Evolutionary conservation across 2,888 invertebrate genomes (phyloP), one percentile per base, ranked within the genome.

Genomic region (Hoplodrina ambigua): DNA sequence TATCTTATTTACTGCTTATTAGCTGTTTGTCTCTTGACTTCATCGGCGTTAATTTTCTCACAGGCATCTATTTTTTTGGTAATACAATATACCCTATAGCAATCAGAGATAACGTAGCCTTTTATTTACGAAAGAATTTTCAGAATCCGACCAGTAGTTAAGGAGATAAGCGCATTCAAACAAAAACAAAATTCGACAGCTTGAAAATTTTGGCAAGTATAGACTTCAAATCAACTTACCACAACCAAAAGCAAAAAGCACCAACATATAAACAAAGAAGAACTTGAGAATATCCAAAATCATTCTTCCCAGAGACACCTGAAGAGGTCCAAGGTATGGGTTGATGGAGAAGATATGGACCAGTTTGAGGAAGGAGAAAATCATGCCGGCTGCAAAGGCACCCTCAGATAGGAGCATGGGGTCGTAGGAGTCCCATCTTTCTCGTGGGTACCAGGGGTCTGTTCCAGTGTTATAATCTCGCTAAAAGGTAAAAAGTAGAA

Each of bases 271-370:
- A 86, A 99, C 98, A 91, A 99, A 98, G 96, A 99, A 99, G 95
- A 99, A 99, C 93, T 99, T 99, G 80, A 99, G 97, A 80, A 99
- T 99, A 90, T 99, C 99, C 87, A 98, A 97, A 66, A 98, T 98
- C 99, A 98, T 98, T 87, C 98, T 96, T 63, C 99, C 99, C 19
- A 99, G 95, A 1, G 99, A 99, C 65, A 99, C 99, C 94, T 99
- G 99, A 58, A 96, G 95, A 0, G 99, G 99, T 75, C 99, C 99
- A 84, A 99, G 96, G 92, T 99, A 98, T 0, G 99, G 99, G 94
- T 99, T 99, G 79, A 99, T 98, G 75, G 99, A 99, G 96, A 99
- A 99, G 90, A 99, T 98, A 92, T 99, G 99, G 25, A 99, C 99
- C 88, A 99, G 96, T 92, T 99, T 99, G 70, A 99, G 96, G 88